Base-by-base conservation (phyloP, 2,797 vertebrate genomes). In the Ctenosaura bakeri region DNA sequence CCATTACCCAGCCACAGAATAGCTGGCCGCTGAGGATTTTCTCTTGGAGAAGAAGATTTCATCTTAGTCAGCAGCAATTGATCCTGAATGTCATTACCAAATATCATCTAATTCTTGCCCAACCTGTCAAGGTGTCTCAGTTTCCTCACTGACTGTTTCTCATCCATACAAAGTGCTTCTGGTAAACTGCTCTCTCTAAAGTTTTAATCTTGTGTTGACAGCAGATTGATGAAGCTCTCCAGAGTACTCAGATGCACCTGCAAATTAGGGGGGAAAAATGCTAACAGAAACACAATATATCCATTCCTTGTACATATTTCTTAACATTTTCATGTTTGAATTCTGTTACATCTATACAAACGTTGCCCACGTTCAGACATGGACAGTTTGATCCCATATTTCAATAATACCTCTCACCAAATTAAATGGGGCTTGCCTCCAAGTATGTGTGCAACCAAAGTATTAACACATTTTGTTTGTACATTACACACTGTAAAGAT, bases 201-300 rank as follows among this genome's bases (percentile, higher is more conserved):
- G 64, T 81, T 88, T 81, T 73, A 88, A 71, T 88, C 13, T 88
- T 88, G 62, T 29, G 50, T 56, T 52, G 80, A 46, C 78, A 71
- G 78, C 24, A 81, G 50, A 71, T 88, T 88, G 64, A 88, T 71
- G 14, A 79, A 54, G 22, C 50, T 88, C 78, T 77, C 16, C 54
- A 59, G 73, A 76, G 20, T 62, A 56, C 54, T 42, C n/a, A 18
- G 4, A 42, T 59, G 35, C 32, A 42, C 35, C 73, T 76, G 73
- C n/a, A 59, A 78, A 24, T 32, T 46, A 84, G 29, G 29, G 52
- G 26, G 71, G 71, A 62, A 86, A 66, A 20, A 59, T 76, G 24
- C 54, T 59, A 76, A 86, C 52, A 86, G 54, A 86, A 71, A 54
- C 76, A 46, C 62, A 22, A 66, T 42, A 64, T 46, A 66, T 4